Base-by-base conservation (phyloP, 1,140 invertebrate genomes). In the Leucophenga varia region DNA sequence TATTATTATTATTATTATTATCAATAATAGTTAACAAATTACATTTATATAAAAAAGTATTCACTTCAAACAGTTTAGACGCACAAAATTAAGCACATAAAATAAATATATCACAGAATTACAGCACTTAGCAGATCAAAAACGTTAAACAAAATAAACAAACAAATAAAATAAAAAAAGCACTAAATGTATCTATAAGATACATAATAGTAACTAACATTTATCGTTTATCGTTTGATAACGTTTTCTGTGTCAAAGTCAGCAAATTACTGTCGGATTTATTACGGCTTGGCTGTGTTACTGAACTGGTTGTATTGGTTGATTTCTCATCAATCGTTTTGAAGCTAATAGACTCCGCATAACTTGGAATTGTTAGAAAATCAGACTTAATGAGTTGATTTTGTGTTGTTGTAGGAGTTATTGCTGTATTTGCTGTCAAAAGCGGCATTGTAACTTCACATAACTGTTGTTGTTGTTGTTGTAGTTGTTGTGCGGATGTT, bases 311-410 rank as follows among this genome's bases (percentile, higher is more conserved):
- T n/a, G n/a, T n/a, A 37, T 49, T 68, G 61, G 22, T 10, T 25
- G 22, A 25, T 25, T 67, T 67, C 45, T 67, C 63, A 36, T 67
- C 63, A 14, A 52, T 49, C 40, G 42, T 59, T 12, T 50, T 67
- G 17, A 47, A 67, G 51, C 54, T 57, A 41, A 67, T 50, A 68
- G 49, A n/a, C 49, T 67, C 64, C 16, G 59, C 57, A 49, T 67
- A 67, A 42, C 64, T 67, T 38, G 63, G 63, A 51, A 57, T 57
- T 45, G 55, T 49, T 49, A 57, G 49, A 40, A 63, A 63, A 52
- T 59, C 68, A 14, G 51, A 36, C 53, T 67, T 67, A 49, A 54
- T 49, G 42, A 42, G 53, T n/a, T 47, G 28, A 1, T 47, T 10
- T 58, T 49, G 2, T n/a, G n/a, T n/a, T n/a, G n/a, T n/a, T n/a